These are phyloP conservation scores for Adoxophyes honmai DNA, from an alignment of 1,140 invertebrate species.

Conservation along the genomic window DNA sequence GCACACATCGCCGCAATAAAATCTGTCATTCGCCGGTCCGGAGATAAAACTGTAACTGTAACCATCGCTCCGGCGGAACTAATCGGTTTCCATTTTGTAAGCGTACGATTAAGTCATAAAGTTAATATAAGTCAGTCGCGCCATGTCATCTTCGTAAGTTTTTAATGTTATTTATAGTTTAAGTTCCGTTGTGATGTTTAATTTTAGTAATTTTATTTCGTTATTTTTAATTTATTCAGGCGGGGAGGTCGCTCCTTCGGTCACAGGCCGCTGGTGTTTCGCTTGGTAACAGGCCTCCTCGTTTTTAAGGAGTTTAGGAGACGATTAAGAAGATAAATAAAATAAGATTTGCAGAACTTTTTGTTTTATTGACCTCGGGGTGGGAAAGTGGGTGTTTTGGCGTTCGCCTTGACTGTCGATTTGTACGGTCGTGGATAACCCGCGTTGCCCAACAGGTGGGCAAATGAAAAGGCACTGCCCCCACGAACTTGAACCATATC, in stretches of 20 bases:
- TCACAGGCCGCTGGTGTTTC: no score
- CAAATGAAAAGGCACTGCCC: not conserved
- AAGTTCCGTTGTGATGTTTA: slow-evolving; percentile 55
- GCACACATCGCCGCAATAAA: slow-evolving; percentile 9
- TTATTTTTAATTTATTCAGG: slow-evolving; percentile 15
- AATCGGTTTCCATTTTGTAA: slow-evolving; percentile 39
- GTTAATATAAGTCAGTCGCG: slow-evolving; percentile 66
- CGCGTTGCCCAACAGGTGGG: slow-evolving; percentile 19
- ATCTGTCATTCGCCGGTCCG: slow-evolving; percentile 21
- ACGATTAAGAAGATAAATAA: slow-evolving; percentile 2
- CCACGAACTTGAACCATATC: slow-evolving; percentile 4
- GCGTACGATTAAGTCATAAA: slow-evolving; percentile 46
- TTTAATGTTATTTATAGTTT: slow-evolving; percentile 40
- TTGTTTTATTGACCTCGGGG: slow-evolving; percentile 35
- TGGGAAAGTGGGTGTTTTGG: slow-evolving; percentile 61
- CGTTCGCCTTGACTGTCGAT: slow-evolving; percentile 63
- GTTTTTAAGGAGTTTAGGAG: no score
- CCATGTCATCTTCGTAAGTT: slow-evolving; percentile 61
- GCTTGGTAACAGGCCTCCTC: no score
- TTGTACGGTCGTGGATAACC: slow-evolving; percentile 47
- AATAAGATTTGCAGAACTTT: slow-evolving; percentile 9
- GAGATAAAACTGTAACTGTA: slow-evolving; percentile 23
- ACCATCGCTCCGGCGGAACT: slow-evolving; percentile 32
- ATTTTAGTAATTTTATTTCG: not conserved
- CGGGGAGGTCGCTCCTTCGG: not conserved